phyloP scores from a whole-genome alignment of 2,113 vertebrate genomes.

The Gobio gobio region DNA sequence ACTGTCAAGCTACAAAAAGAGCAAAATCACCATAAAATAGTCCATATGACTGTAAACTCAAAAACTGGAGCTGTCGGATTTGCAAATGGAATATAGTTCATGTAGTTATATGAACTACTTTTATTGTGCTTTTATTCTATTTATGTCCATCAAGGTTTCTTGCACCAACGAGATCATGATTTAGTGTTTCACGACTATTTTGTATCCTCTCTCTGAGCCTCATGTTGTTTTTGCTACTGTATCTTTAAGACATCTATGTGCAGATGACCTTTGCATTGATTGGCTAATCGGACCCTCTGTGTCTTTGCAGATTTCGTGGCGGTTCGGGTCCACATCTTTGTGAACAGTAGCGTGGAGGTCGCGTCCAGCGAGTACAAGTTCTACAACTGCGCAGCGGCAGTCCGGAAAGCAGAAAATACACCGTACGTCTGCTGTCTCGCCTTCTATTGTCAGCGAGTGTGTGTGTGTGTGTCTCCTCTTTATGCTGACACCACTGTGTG shows the following conservation, averaged over 20 bases:
- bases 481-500: constrained; percentile 47
- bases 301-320: constrained; percentile 84
- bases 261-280: not conserved
- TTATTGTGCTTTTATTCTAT: not conserved
- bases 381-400: constrained; percentile 87
- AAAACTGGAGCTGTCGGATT: too few relatives aligned
- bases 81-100: not conserved
- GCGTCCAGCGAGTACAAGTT: constrained; percentile 86
- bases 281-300: not conserved
- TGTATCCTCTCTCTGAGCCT: too few relatives aligned
- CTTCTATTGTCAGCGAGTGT: constrained; percentile 35
- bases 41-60: too few relatives aligned
- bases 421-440: constrained; percentile 83
- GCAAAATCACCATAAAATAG: too few relatives aligned
- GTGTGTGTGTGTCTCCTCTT: constrained; percentile 17
- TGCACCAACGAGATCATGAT: not conserved
- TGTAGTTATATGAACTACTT: not conserved
- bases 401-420: constrained; percentile 80
- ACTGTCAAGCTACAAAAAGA: too few relatives aligned
- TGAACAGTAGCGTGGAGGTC: constrained; percentile 76
- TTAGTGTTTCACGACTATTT: too few relatives aligned
- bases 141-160: not conserved
- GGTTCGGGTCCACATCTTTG: constrained; percentile 78
- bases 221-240: not conserved
- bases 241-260: not conserved